phyloP scores from a whole-genome alignment of 1,140 invertebrate genomes.

The Himalopsyche phryganea region DNA sequence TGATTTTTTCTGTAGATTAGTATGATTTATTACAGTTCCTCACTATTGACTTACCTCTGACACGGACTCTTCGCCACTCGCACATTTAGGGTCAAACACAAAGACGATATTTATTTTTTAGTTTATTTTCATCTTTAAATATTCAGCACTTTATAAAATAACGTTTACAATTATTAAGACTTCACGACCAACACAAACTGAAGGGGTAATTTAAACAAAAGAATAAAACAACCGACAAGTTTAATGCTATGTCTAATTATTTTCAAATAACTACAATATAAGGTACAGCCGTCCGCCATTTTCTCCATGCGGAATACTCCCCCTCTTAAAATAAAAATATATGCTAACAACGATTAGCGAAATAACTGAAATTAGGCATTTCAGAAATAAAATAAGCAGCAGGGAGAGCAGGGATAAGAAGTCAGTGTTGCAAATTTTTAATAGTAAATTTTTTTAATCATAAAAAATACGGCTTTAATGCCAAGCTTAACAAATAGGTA shows the following conservation, averaged over 20 bases:
- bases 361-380: conserved; percentile 6
- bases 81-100: too few species aligned
- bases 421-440: conserved; percentile 10
- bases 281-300: conserved; percentile 19
- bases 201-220: conserved; percentile 9
- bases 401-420: not conserved
- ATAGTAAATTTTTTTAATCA: conserved; percentile 16
- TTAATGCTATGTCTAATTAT: conserved; percentile 18
- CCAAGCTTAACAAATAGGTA: conserved; percentile 11
- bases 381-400: not conserved
- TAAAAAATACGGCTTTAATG: conserved; percentile 9
- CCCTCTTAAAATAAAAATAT: not conserved
- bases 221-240: conserved; percentile 18
- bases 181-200: conserved; percentile 29
- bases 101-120: conserved; percentile 11
- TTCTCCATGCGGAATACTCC: not conserved
- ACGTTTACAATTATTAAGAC: conserved; percentile 24
- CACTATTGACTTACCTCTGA: too few species aligned
- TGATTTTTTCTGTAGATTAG: too few species aligned
- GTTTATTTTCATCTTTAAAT: conserved; percentile 24
- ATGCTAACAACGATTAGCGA: not conserved
- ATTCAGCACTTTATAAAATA: conserved; percentile 30
- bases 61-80: too few species aligned
- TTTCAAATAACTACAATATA: conserved; percentile 11
- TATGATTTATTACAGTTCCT: too few species aligned